These are phyloP conservation scores for Limnephilus auricula DNA, from an alignment of 2,888 invertebrate species.

Conservation along the genomic window DNA sequence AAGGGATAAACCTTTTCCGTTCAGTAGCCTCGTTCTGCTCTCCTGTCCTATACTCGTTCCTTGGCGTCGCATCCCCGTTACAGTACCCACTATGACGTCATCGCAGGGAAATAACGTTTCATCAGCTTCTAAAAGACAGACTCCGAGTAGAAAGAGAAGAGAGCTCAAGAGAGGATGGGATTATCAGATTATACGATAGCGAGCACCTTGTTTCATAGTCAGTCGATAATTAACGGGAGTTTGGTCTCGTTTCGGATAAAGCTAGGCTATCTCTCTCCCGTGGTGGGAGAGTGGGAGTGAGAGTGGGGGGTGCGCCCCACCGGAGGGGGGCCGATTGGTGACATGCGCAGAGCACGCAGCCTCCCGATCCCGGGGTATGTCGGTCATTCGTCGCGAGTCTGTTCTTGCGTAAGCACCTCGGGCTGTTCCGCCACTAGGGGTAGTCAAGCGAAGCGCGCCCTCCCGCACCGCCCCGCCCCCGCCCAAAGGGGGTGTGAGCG, in stretches of 20 bases:
- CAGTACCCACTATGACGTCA: conserved; percentile 50
- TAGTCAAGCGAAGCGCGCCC: conserved; percentile 24
- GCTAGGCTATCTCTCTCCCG: conserved; percentile 43
- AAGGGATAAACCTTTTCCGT: conserved; percentile 31
- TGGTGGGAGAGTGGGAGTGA: not conserved
- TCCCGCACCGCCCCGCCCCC: conserved; percentile 24
- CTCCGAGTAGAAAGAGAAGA: not conserved
- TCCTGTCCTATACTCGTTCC: conserved; percentile 55
- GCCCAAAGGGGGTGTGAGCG: conserved; percentile 49
- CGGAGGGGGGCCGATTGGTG: conserved; percentile 5
- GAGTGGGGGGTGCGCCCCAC: not conserved
- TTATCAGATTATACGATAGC: not conserved
- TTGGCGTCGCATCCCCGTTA: conserved; percentile 45
- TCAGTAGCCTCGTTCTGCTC: conserved; percentile 53
- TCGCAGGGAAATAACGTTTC: not conserved
- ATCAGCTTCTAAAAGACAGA: not conserved
- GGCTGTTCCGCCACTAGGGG: conserved; percentile 52
- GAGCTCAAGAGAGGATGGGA: not conserved
- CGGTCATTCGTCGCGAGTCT: conserved; percentile 66
- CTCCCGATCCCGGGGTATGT: conserved; percentile 61
- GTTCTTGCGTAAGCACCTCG: conserved; percentile 60
- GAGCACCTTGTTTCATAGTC: not conserved
- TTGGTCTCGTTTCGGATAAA: not conserved
- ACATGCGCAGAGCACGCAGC: conserved; percentile 59
- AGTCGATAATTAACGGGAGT: not conserved